These are phyloP conservation scores for Salticus scenicus DNA, from an alignment of 2,888 invertebrate species.

Conservation along the genomic window DNA sequence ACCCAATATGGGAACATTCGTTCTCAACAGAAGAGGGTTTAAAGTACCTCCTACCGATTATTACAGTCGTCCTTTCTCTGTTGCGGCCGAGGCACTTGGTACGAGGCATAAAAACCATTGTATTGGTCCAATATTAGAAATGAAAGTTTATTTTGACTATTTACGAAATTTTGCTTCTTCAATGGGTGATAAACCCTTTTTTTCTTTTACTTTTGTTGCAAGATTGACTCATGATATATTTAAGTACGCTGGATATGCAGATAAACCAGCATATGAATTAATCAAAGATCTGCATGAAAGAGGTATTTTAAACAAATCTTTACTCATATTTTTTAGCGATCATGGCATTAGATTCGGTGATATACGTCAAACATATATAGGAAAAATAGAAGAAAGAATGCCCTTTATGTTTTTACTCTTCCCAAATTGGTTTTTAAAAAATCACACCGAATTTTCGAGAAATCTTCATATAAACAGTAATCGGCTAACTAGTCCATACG, in stretches of 20 bases:
- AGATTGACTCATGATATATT: constrained; percentile 75
- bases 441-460: constrained; percentile 80
- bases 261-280: constrained; percentile 77
- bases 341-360: constrained; percentile 76
- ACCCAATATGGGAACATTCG: constrained; percentile 74
- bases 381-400: constrained; percentile 86
- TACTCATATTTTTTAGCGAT: constrained; percentile 75
- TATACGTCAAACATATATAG: constrained; percentile 78
- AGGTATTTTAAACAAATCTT: constrained; percentile 79
- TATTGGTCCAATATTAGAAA: constrained; percentile 52
- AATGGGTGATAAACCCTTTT: constrained; percentile 69
- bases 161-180: constrained; percentile 41
- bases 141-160: constrained; percentile 64
- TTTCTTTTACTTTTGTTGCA: constrained; percentile 75
- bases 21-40: constrained; percentile 74
- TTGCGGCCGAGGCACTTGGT: constrained; percentile 73
- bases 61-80: constrained; percentile 74
- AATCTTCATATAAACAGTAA: constrained; percentile 82
- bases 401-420: constrained; percentile 86
- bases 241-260: constrained; percentile 74
- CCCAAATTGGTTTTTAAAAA: constrained; percentile 83
- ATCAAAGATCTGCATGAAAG: constrained; percentile 79
- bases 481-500: constrained; percentile 88
- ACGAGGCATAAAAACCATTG: constrained; percentile 49
- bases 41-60: constrained; percentile 74